These are phyloP conservation scores for Pristionchus mayeri DNA, from an alignment of 2,888 invertebrate genomes.

Conservation along the genomic window DNA sequence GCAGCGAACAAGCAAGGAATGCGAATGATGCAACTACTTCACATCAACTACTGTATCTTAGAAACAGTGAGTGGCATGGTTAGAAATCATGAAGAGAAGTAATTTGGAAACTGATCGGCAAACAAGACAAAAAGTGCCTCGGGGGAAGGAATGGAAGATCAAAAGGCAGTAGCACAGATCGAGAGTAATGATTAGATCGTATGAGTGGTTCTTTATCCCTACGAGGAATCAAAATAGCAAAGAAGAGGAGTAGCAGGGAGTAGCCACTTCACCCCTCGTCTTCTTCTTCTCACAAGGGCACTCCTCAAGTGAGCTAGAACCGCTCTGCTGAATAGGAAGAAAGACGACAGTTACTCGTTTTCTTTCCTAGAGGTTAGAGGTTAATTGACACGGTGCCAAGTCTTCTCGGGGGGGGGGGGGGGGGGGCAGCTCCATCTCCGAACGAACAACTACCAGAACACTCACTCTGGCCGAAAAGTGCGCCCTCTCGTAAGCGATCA, in stretches of 20 bases:
- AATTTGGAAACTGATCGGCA: constrained; percentile 17
- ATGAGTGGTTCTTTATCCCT: not conserved
- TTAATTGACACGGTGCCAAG: not conserved
- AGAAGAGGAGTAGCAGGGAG: not conserved
- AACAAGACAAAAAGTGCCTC: constrained; percentile 6
- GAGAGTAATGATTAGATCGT: not conserved
- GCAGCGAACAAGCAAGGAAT: not conserved
- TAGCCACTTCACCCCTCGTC: constrained; percentile 23
- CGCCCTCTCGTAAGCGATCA: not conserved
- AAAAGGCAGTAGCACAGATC: not conserved
- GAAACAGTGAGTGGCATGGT: not conserved
- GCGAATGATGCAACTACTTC: not conserved
- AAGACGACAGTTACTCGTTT: constrained; percentile 29
- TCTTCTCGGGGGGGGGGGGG: no score
- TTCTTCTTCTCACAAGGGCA: constrained; percentile 1
- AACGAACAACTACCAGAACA: not conserved
- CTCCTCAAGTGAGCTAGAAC: constrained; percentile 32
- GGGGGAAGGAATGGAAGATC: not conserved
- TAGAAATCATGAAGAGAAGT: not conserved
- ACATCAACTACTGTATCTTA: constrained; percentile 4
- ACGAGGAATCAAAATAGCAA: not conserved
- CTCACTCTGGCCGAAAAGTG: not conserved
- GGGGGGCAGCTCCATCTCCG: not conserved
- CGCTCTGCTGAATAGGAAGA: not conserved
- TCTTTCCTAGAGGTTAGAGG: not conserved